Base-by-base conservation (phyloP, 35 echinoderm and acorn worm genomes). In the Amphiura filiformis region DNA sequence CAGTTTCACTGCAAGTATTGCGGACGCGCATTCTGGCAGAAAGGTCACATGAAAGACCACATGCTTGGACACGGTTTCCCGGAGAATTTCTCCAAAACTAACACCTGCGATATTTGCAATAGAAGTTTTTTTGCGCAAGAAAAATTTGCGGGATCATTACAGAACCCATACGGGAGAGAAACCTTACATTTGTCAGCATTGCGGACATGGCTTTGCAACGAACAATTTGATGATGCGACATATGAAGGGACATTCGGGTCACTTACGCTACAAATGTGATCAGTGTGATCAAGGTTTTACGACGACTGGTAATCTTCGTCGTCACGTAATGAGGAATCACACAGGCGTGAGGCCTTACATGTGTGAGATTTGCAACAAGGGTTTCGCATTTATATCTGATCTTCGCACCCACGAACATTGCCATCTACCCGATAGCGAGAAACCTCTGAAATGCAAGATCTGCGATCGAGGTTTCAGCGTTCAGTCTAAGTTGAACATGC, bases 41-140 rank as follows among this genome's bases (percentile, higher is more conserved):
- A 70, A 30, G 61, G 61, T n/a, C 61, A 70, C 26, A 70, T 70
- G 61, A 70, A 70, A n/a, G 61, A 70, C 61, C 61, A 70, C 61
- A 70, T 70, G 61, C 61, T 70, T 26, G 28, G 15, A 30, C 61
- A 70, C 26, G 61, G 61, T 70, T 30, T 30, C 26, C 4, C 3
- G 26, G 17, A 18, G 26, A 7, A 52, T 7, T 52, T 52, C 7
- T 5, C 7, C 4, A 70, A 70, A 15, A 5, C 61, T 2, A 70
- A 70, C 61, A 18, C 4, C 11, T 70, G 61, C 28, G 61, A 70
- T 70, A 70, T 70, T 3, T 70, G 61, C 26, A 70, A 70, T 11
- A 70, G 28, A 70, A 70, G 7, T 26, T 70, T 70, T 23, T n/a
- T 70, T 70, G 2, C 61, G 61, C 4, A 30, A 70, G 61, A 70